Conservation (phyloP, 2,797 vertebrate species). For the Galagoides demidoff region DNA sequence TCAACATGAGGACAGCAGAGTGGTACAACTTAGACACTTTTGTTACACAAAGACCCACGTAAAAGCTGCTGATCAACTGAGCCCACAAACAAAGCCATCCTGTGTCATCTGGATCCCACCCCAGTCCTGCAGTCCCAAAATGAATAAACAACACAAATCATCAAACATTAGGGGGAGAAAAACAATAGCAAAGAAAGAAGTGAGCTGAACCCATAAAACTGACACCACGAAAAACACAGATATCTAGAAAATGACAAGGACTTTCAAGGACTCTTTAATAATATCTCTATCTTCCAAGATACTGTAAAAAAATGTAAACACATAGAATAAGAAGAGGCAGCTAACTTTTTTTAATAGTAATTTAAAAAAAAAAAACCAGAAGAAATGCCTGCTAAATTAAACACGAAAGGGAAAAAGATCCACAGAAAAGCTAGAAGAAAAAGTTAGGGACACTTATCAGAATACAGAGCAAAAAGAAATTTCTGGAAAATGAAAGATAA, state of each 20-base stretch:
- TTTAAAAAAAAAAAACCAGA: not conserved
- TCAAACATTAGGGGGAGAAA: not conserved
- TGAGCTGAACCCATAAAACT: not conserved
- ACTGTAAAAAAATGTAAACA: not conserved
- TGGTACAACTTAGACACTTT: not conserved
- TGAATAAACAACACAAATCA: not conserved
- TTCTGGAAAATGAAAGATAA: not conserved
- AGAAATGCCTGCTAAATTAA: slow-evolving; percentile 35
- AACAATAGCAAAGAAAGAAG: not conserved
- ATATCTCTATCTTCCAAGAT: not conserved
- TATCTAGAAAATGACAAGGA: not conserved
- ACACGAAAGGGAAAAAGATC: not conserved
- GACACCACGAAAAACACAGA: not conserved
- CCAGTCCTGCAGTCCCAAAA: not conserved
- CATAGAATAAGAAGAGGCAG: not conserved
- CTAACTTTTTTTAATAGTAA: not conserved
- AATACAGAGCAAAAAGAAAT: not conserved
- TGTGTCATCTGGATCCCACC: not conserved
- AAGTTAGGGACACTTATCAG: not conserved
- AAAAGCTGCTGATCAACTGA: not conserved
- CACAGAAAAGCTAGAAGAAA: slow-evolving; percentile 7
- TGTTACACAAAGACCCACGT: not conserved
- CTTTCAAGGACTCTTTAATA: not conserved
- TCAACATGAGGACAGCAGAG: not conserved
- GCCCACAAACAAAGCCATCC: not conserved